A percentile compares a stretch with the other conserved stretches of the same genome.
Evolutionary conservation across 2,888 invertebrate genomes (phyloP).

Genomic region (Acronicta alni): DNA sequence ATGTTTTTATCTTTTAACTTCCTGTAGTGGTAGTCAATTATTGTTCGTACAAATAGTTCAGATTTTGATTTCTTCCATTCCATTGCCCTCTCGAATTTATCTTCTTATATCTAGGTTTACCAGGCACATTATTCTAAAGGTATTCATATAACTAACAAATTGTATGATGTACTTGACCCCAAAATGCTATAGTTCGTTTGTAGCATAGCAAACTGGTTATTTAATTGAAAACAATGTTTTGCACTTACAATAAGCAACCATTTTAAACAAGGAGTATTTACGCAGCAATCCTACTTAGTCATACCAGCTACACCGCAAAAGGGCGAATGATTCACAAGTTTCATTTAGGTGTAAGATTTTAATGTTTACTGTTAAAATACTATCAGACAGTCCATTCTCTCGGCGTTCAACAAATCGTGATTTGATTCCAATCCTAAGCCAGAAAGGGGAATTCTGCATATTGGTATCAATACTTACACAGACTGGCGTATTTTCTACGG

Average conservation of each 20-base stretch:
- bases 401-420: neutral
- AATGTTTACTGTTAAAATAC: constrained; percentile 11
- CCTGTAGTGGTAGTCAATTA: no score
- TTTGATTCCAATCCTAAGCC: neutral
- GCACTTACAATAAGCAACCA: constrained; percentile 12
- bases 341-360: constrained; percentile 20
- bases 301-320: constrained; percentile 38
- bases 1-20: no score
- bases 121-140: no score
- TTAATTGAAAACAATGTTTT: constrained; percentile 23
- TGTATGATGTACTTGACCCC: no score
- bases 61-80: no score
- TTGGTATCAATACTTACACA: no score
- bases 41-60: no score
- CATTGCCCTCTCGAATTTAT: no score
- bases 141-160: no score
- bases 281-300: constrained; percentile 40
- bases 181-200: no score
- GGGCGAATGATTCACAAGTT: constrained; percentile 45
- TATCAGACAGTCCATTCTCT: neutral
- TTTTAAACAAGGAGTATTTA: constrained; percentile 24
- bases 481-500: constrained; percentile 1
- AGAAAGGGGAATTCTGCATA: neutral
- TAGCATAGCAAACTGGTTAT: neutral
- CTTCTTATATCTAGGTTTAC: no score